Evolutionary conservation across 2,797 vertebrate species (phyloP).

Genomic region (Pseudochirops corinnae): DNA sequence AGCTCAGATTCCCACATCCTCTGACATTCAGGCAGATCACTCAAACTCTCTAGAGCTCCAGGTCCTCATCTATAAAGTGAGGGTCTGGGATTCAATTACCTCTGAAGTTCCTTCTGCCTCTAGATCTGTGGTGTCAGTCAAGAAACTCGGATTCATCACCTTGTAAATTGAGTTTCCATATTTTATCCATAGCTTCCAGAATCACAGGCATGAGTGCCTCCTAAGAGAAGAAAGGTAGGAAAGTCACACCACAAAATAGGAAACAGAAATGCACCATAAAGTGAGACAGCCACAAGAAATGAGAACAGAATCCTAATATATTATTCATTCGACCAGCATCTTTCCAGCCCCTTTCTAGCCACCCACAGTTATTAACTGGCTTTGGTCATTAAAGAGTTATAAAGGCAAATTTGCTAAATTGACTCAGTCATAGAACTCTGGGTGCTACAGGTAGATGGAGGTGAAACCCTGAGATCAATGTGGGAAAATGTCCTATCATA

Average conservation of each 20-base stretch:
- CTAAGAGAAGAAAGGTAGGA: not conserved
- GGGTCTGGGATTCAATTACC: not conserved
- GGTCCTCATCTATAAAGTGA: not conserved
- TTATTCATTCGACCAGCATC: not conserved
- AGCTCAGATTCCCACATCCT: not conserved
- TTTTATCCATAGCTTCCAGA: not conserved
- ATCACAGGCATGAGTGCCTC: not conserved
- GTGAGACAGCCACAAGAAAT: not conserved
- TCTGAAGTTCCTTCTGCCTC: not conserved
- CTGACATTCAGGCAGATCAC: not conserved
- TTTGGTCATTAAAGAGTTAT: not conserved
- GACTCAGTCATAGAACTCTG: not conserved
- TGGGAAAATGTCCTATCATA: not conserved
- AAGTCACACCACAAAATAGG: not conserved
- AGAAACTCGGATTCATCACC: not conserved
- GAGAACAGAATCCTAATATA: not conserved
- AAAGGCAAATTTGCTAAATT: not conserved
- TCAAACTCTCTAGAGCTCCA: not conserved
- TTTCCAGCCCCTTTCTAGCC: not conserved
- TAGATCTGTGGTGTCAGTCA: not conserved
- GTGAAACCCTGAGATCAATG: not conserved
- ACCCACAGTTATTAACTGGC: not conserved
- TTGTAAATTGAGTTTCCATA: not conserved
- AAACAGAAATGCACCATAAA: not conserved
- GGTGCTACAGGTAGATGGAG: not conserved